Conservation (phyloP, 2,888 invertebrate genomes). For the Drosophila diplacantha region DNA sequence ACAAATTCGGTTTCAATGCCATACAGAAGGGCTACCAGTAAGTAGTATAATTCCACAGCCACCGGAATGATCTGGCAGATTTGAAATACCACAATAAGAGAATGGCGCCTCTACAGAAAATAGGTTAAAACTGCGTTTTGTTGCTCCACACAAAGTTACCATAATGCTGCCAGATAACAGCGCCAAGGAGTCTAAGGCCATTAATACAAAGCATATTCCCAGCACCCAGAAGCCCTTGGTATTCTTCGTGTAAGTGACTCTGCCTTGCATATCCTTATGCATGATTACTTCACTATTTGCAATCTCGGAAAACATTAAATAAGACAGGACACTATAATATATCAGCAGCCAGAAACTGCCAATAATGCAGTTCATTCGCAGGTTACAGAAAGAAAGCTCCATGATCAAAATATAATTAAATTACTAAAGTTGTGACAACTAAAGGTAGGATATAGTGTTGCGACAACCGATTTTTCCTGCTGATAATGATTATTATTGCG, state of each 20-base stretch:
- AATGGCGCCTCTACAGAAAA: neutral
- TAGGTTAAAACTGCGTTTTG: rapidly evolving
- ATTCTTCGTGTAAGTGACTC: rapidly evolving
- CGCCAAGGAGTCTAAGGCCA: neutral
- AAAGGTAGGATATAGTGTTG: neutral
- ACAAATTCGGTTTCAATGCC: slow-evolving; percentile 3
- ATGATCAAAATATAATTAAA: neutral
- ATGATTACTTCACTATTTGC: rapidly evolving
- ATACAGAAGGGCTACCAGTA: slow-evolving; percentile 18
- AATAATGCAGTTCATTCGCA: slow-evolving; percentile 9
- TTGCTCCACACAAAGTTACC: neutral
- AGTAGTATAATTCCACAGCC: slow-evolving; percentile 8
- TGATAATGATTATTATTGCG: slow-evolving; percentile 18
- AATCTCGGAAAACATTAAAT: slow-evolving; percentile 7
- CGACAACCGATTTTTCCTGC: neutral
- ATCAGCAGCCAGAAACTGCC: neutral
- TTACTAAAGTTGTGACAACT: neutral
- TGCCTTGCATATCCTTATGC: neutral
- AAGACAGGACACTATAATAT: neutral
- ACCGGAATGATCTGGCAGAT: slow-evolving; percentile 5
- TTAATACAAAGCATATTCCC: slow-evolving; percentile 4
- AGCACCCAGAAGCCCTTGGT: slow-evolving; percentile 14
- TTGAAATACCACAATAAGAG: slow-evolving; percentile 5
- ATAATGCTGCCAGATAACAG: neutral
- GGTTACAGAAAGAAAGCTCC: neutral